Conservation (phyloP, 2,113 vertebrate species). For the Odontophorus gujanensis region DNA sequence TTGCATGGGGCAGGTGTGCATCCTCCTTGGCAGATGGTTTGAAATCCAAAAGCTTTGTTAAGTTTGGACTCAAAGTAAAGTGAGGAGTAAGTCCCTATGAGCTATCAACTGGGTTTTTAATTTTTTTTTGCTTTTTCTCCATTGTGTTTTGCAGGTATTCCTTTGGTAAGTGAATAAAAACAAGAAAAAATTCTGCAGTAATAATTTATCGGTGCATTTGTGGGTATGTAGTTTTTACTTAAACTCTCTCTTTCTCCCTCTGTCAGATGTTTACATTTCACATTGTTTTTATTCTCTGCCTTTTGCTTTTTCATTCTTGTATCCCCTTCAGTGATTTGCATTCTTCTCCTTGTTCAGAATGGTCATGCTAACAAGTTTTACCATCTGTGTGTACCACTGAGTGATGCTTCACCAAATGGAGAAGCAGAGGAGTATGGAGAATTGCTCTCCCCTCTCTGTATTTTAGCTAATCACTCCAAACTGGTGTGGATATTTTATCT, state of each 20-base stretch:
- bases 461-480: neutral
- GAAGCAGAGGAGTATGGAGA: neutral
- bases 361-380: fast-evolving
- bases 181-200: slow-evolving; percentile 6
- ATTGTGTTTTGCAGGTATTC: slow-evolving; percentile 84
- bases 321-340: neutral
- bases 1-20: fast-evolving
- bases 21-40: neutral
- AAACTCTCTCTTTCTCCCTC: neutral
- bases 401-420: neutral
- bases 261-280: neutral
- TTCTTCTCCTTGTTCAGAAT: neutral
- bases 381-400: fast-evolving
- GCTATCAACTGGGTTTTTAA: neutral
- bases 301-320: neutral
- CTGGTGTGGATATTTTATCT: neutral
- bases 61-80: neutral
- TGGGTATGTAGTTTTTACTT: slow-evolving; percentile 72
- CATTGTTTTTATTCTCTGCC: neutral
- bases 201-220: neutral
- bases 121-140: neutral
- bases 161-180: slow-evolving; percentile 84
- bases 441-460: fast-evolving
- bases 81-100: fast-evolving
- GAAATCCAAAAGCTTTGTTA: neutral